Base-by-base conservation (phyloP, 2,888 invertebrate species). In the Mamestra brassicae region DNA sequence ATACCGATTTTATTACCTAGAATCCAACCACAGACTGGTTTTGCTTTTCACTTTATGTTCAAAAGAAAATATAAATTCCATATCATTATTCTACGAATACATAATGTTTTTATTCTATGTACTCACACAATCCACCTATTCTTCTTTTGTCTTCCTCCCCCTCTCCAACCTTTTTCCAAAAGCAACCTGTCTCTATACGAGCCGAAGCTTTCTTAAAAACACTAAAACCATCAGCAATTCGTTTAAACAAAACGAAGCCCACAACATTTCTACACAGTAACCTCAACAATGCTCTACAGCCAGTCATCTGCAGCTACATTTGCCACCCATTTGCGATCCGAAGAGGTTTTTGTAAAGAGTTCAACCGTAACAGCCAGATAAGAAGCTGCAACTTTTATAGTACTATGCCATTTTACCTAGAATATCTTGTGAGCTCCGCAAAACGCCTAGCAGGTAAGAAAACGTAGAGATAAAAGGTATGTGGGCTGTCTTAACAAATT, bases 311-410 rank as follows among this genome's bases (percentile, higher is more conserved):
- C 78, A 86, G 76, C 76, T 76, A 83, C 72, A 70, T 78, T 83
- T 77, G 77, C 80, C 67, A 61, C 72, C 81, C 85, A 85, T 88
- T 86, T 80, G 74, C 71, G 82, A 81, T 36, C 57, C 63, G 68
- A 82, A 84, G 76, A 84, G 73, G 83, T 86, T 87, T 89, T 87
- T 84, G 79, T 76, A 73, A 85, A 79, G 80, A 85, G 85, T 85
- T 86, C 81, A 86, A 84, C 83, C 74, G 89, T 84, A 87, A 81
- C 81, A 68, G 54, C 71, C 8, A 85, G 87, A 89, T 89, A 89
- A 86, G 79, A 81, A 84, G 74, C 73, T 73, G 62, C 63, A 75
- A 79, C 62, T 67, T 74, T 70, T 76, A 82, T 55, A 82, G 55
- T 78, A 75, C 62, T 26, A 36, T 54, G 47, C 60, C n/a, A 42